phyloP scores from a whole-genome alignment of 2,888 invertebrate genomes.

The Acleris laterana region DNA sequence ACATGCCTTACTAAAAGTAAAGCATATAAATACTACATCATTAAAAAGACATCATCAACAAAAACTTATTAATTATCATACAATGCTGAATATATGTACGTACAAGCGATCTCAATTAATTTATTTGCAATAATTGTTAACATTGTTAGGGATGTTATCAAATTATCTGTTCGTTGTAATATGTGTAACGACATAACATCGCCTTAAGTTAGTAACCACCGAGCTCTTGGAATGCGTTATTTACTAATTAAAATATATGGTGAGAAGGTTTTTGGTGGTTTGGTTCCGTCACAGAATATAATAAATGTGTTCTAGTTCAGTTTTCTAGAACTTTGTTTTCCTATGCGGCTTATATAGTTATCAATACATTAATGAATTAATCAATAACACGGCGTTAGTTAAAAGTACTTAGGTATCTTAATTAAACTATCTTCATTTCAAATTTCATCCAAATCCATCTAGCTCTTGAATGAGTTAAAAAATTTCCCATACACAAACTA shows the following conservation, averaged over 20 bases:
- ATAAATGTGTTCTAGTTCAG: too few species aligned
- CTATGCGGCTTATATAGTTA: too few species aligned
- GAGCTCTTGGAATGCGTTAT: neutral
- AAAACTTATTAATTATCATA: constrained; percentile 6
- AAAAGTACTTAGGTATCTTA: too few species aligned
- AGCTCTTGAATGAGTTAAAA: too few species aligned
- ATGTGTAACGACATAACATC: constrained; percentile 18
- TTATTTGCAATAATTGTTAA: constrained; percentile 34
- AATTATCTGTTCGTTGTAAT: constrained; percentile 6
- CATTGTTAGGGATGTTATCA: constrained; percentile 19
- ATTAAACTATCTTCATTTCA: too few species aligned
- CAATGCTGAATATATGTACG: constrained; percentile 1
- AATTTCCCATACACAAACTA: too few species aligned
- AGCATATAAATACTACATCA: neutral
- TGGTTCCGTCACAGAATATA: neutral
- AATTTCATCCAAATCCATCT: too few species aligned
- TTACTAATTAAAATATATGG: neutral
- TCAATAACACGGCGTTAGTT: too few species aligned
- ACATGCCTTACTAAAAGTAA: too few species aligned
- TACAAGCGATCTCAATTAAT: constrained; percentile 23
- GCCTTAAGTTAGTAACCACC: constrained; percentile 17
- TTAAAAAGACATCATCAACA: constrained; percentile 12
- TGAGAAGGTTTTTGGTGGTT: neutral
- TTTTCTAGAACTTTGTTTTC: too few species aligned
- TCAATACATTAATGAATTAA: too few species aligned